Evolutionary conservation across 2,797 vertebrate genomes (phyloP), one percentile per base, ranked within the genome.

Genomic region (Gastrophryne carolinensis): DNA sequence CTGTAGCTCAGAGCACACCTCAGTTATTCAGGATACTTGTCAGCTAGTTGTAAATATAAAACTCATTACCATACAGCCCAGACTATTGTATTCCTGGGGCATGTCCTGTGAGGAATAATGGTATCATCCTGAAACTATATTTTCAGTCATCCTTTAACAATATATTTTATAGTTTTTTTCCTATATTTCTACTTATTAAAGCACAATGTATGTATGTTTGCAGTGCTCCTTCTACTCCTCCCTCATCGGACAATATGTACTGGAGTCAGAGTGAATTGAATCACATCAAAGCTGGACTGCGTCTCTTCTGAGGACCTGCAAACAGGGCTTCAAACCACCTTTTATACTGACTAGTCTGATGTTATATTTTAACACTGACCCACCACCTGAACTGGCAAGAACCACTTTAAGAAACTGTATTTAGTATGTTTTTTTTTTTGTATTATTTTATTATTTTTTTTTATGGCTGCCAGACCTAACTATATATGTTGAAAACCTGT

Each of bases 181-280:
- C 5, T 39, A 9, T 34, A 34, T 4, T 4, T 44, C 17, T 41
- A 0, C 39, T 1, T 2, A 1, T 44, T n/a, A 17, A n/a, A 2
- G 39, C 5, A 3, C 21, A 10, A 13, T 63, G 29, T 54, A 17
- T 19, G 3, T 63, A 19, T 64, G 15, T 56, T 74, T 34, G 62
- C 78, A 81, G 53, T 71, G 57, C 21, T 4, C 29, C 56, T 56
- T 29, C 56, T 52, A 49, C 58, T 61, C 78, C 72, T 13, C 2
- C 34, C 17, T 0, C 66, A 4, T 41, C 58, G 23, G 88, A 90
- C 61, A 85, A 85, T 73, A 79, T 87, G 60, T 71, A 87, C 2
- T 93, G 91, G 91, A 93, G 80, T 60, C 89, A 89, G 72, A 86
- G 81, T 2, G 88, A 92, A 35, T 84, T 92, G 53, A 83, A 91